Base-by-base conservation (phyloP, 1,140 invertebrate species). In the Oedothorax gibbosus region DNA sequence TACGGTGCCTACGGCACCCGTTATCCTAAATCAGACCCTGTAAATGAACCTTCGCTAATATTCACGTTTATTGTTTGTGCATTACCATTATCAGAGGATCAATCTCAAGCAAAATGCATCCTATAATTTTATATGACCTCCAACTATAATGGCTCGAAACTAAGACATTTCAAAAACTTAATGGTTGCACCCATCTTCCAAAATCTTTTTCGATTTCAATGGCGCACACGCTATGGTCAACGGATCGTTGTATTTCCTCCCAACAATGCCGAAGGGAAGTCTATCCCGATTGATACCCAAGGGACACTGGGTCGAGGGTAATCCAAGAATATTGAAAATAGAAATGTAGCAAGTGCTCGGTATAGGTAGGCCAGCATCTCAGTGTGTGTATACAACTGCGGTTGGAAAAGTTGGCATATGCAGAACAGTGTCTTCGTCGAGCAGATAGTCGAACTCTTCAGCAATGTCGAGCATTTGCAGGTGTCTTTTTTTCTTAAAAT, bases 341-440 rank as follows among this genome's bases (percentile, higher is more conserved):
- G 56, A 64, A 6, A 95, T 97, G 89, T 98, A 97, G 8, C 93
- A 92, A 90, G 97, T 97, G 90, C 98, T 71, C 5, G 35, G 2
- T 1, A 5, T 97, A 90, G 98, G 77, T 94, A 93, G 0, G 96
- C 90, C 86, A 96, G 92, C 20, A 94, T 92, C 68, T 94, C 93
- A 88, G 95, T 94, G 91, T 99, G 97, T n/a, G 89, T 96, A 96
- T 7, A 93, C 94, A 0, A 97, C 96, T 49, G 94, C 90, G 35
- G 91, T 91, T 1, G 97, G 95, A 83, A 94, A 93, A 3, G 94
- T 93, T 0, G 87, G 85, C 7, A 60, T 68, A 15, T 86, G 62
- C 2, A 99, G 90, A 8, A 99, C 93, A 0, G 95, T 95, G 90
- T 96, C 92, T 3, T 94, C 90, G 18, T 94, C 94, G 8, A 99